Percentiles rank a stretch among this genome's conserved stretches.
These are phyloP conservation scores for Microplitis deprimator DNA, from an alignment of 2,888 invertebrate species.

Conservation along the genomic window DNA sequence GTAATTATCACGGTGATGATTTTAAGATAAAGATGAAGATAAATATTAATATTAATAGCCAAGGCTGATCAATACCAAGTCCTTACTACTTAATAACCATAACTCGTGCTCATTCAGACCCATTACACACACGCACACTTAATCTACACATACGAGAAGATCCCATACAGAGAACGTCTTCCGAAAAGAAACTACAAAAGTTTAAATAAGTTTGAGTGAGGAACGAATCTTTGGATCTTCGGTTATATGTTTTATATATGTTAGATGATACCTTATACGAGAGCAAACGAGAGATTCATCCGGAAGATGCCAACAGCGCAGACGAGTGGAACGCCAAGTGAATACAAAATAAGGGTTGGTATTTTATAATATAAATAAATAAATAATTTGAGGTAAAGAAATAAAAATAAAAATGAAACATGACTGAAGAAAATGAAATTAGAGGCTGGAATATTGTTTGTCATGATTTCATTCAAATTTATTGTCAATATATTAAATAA, in stretches of 20 bases:
- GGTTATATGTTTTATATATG: slow-evolving; percentile 17
- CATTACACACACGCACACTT: background rate
- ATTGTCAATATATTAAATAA: too few species aligned
- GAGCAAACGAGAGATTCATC: slow-evolving; percentile 45
- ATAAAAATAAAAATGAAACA: background rate
- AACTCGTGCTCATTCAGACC: slow-evolving; percentile 19
- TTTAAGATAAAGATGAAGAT: slow-evolving; percentile 1
- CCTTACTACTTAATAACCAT: slow-evolving; percentile 44
- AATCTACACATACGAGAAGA: too few species aligned
- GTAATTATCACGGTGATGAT: background rate
- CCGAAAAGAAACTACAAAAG: background rate
- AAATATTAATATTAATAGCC: slow-evolving; percentile 28
- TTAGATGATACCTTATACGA: background rate
- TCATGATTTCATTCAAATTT: too few species aligned
- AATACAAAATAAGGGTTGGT: slow-evolving; percentile 45
- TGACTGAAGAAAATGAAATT: background rate
- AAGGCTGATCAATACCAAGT: slow-evolving; percentile 28
- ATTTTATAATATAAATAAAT: slow-evolving; percentile 29
- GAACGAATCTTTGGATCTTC: slow-evolving; percentile 40
- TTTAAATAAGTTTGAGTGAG: background rate
- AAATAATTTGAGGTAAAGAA: background rate
- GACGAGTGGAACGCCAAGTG: slow-evolving; percentile 35
- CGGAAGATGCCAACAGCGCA: slow-evolving; percentile 43
- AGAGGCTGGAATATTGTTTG: too few species aligned
- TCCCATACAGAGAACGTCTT: too few species aligned